Evolutionary conservation across 2,797 vertebrate genomes (phyloP).

Genomic region (Microcaecilia unicolor): DNA sequence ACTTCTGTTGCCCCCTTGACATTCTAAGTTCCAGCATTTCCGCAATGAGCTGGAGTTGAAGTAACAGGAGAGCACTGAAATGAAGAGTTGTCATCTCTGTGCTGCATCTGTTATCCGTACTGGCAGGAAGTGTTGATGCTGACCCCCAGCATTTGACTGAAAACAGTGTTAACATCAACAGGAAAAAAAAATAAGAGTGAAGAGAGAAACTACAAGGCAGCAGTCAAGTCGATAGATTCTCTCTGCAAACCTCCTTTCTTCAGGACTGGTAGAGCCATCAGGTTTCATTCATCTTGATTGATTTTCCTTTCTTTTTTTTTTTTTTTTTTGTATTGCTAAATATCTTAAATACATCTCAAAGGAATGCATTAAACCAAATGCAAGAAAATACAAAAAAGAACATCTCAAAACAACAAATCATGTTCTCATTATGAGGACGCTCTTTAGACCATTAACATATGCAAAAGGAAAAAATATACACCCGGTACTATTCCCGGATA

Average conservation of each 20-base stretch:
- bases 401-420: too few relatives aligned
- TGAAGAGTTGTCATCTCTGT: slow-evolving; percentile 14
- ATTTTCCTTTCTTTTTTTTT: too few relatives aligned
- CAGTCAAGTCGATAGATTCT: slow-evolving; percentile 22
- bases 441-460: too few relatives aligned
- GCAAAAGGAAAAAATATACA: too few relatives aligned
- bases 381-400: too few relatives aligned
- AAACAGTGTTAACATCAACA: slow-evolving; percentile 22
- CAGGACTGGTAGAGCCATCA: slow-evolving; percentile 24
- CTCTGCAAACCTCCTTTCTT: slow-evolving; percentile 25
- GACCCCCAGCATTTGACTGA: slow-evolving; percentile 12
- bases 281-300: slow-evolving; percentile 34
- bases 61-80: slow-evolving; percentile 5
- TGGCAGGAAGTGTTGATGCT: slow-evolving; percentile 10
- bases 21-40: slow-evolving; percentile 13
- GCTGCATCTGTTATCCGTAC: slow-evolving; percentile 23
- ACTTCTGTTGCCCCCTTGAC: slow-evolving; percentile 22
- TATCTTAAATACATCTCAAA: too few relatives aligned
- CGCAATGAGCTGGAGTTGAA: slow-evolving; percentile 15
- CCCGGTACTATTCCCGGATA: too few relatives aligned
- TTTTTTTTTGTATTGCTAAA: too few relatives aligned
- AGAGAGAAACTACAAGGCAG: slow-evolving; percentile 14
- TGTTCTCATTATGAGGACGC: too few relatives aligned
- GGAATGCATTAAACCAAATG: too few relatives aligned
- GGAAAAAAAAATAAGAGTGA: slow-evolving; percentile 7